Percentiles rank a stretch among this genome's conserved stretches.
phyloP scores from a whole-genome alignment of 2,888 invertebrate genomes.

The Digitonthophagus gazella region DNA sequence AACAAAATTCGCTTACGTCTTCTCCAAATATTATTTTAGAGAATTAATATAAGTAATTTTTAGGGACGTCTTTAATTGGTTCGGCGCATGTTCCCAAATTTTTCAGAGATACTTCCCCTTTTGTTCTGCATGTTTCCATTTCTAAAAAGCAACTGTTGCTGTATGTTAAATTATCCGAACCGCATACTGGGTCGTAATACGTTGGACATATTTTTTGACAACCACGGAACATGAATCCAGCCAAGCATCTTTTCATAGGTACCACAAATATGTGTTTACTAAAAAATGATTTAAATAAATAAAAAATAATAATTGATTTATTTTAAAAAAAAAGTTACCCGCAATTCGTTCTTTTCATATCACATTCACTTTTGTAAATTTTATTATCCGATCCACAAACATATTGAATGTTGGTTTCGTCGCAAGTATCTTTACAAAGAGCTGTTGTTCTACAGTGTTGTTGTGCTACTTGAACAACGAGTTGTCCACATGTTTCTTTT shows the following conservation, averaged over 20 bases:
- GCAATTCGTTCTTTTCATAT: constrained; percentile 89
- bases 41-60: constrained; percentile 77
- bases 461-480: constrained; percentile 78
- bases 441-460: constrained; percentile 85
- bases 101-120: constrained; percentile 73
- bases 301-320: constrained; percentile 14
- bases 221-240: constrained; percentile 82
- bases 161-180: constrained; percentile 89
- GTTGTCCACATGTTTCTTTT: constrained; percentile 79
- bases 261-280: constrained; percentile 88
- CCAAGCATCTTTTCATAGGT: constrained; percentile 82
- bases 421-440: constrained; percentile 74
- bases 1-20: background rate
- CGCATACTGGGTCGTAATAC: constrained; percentile 88
- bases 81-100: constrained; percentile 84
- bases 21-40: background rate
- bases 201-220: constrained; percentile 84
- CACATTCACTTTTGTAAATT: constrained; percentile 85
- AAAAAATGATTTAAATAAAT: constrained; percentile 43
- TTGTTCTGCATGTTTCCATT: constrained; percentile 86
- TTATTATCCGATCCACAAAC: constrained; percentile 89
- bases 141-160: constrained; percentile 90
- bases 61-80: constrained; percentile 78
- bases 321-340: constrained; percentile 55
- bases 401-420: constrained; percentile 66